Conservation (phyloP, 2,797 vertebrate species). For the Pampus argenteus region DNA sequence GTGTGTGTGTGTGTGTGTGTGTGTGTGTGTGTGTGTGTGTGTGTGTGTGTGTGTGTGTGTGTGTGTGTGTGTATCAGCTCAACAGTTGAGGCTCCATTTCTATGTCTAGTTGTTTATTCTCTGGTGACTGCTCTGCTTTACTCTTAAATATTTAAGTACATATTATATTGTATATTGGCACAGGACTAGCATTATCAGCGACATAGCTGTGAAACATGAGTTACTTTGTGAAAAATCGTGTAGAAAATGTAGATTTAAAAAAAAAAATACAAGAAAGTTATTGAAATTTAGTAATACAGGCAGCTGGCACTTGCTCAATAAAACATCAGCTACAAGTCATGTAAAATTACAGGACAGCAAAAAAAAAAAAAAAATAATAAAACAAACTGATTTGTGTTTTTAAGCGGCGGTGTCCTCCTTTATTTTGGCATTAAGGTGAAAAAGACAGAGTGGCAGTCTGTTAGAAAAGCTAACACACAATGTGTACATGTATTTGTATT, state of each 20-base stretch:
- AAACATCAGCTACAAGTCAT: neutral
- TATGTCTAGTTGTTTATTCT: slow-evolving; percentile 37
- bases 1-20: too few relatives aligned
- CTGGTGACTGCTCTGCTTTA: neutral
- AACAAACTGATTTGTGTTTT: slow-evolving; percentile 18
- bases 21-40: too few relatives aligned
- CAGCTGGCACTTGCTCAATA: neutral
- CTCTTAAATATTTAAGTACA: slow-evolving; percentile 33
- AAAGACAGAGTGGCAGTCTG: slow-evolving; percentile 22
- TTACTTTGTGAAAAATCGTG: neutral
- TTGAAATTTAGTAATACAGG: neutral
- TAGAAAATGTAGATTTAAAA: neutral
- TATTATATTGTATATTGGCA: neutral
- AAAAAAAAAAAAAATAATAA: neutral
- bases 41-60: too few relatives aligned
- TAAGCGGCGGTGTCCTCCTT: slow-evolving; percentile 12
- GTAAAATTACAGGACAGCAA: neutral
- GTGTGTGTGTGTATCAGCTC: too few relatives aligned
- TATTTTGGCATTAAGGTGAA: slow-evolving; percentile 18
- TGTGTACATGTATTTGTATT: neutral
- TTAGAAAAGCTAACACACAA: slow-evolving; percentile 26
- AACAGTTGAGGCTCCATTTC: slow-evolving; percentile 7
- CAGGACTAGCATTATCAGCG: neutral
- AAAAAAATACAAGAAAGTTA: neutral
- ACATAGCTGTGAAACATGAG: too few relatives aligned